Evolutionary conservation across 2,113 vertebrate species (phyloP).

Genomic region (Natator depressus): DNA sequence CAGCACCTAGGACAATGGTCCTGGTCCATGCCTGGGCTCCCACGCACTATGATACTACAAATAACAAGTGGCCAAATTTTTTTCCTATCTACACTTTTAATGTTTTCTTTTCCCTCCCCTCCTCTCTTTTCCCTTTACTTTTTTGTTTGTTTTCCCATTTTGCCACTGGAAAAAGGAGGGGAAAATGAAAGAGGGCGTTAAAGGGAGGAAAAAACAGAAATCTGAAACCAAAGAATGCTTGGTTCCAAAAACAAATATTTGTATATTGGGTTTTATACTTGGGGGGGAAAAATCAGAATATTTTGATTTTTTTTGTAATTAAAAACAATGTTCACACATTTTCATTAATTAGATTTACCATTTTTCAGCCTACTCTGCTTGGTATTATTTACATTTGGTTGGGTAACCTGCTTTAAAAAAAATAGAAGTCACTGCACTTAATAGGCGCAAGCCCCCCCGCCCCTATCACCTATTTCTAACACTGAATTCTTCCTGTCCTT

Average conservation of each 20-base stretch:
- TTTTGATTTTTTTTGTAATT: background rate
- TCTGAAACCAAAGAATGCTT: background rate
- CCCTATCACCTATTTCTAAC: background rate
- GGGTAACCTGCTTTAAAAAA: background rate
- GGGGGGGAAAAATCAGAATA: background rate
- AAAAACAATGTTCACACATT: background rate
- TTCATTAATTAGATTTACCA: background rate
- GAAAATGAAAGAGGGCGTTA: background rate
- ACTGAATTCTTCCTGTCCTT: background rate
- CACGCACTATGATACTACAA: background rate
- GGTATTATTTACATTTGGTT: background rate
- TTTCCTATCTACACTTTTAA: background rate
- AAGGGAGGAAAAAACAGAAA: background rate
- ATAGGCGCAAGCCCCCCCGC: background rate
- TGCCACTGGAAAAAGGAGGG: background rate
- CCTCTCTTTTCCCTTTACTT: background rate
- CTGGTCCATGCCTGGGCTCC: background rate
- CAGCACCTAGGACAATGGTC: background rate
- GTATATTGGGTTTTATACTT: background rate
- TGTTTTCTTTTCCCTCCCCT: background rate
- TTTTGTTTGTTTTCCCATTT: background rate
- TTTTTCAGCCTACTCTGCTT: background rate
- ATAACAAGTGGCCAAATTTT: background rate
- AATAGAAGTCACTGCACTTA: background rate
- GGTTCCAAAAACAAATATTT: background rate